Evolutionary conservation across 2,113 vertebrate species (phyloP).

Genomic region (Cryptotis parvus): DNA sequence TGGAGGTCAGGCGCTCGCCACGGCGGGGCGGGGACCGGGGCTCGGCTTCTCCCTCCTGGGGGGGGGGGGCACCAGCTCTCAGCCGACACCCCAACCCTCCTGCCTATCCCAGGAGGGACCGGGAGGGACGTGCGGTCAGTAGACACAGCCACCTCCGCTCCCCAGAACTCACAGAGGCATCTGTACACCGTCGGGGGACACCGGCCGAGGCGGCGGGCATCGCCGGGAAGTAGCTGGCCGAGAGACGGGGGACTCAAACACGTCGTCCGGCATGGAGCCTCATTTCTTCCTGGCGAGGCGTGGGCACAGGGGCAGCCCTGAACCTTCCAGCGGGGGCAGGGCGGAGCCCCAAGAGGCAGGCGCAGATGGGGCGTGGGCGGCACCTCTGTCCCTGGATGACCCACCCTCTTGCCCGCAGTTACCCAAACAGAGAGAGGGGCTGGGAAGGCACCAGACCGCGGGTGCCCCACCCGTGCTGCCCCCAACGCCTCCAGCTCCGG

Average conservation of each 20-base stretch:
- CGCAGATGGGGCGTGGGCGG: too few relatives aligned
- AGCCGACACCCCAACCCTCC: neutral
- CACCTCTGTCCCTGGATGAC: too few relatives aligned
- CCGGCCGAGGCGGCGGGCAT: conserved; percentile 79
- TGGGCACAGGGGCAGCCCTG: too few relatives aligned
- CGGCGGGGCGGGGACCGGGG: conserved; percentile 52
- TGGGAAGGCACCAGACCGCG: too few relatives aligned
- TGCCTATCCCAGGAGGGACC: too few relatives aligned
- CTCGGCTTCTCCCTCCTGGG: conserved; percentile 85
- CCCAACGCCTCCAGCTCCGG: neutral
- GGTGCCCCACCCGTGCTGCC: too few relatives aligned
- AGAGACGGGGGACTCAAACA: conserved; percentile 97
- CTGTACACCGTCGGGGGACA: conserved; percentile 82
- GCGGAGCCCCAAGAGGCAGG: too few relatives aligned
- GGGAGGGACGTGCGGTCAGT: too few relatives aligned
- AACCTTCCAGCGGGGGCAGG: too few relatives aligned
- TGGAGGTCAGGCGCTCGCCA: conserved; percentile 93
- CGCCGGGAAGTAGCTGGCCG: conserved; percentile 86
- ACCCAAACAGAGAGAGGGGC: neutral
- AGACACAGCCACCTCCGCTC: too few relatives aligned
- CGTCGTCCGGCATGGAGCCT: conserved; percentile 96
- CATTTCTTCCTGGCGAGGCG: conserved; percentile 89
- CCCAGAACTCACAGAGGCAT: conserved; percentile 87
- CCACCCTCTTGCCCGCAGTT: too few relatives aligned
- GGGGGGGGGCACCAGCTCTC: neutral